Evolutionary conservation across 1,140 invertebrate genomes (phyloP).

Genomic region (Lepidurus arcticus): DNA sequence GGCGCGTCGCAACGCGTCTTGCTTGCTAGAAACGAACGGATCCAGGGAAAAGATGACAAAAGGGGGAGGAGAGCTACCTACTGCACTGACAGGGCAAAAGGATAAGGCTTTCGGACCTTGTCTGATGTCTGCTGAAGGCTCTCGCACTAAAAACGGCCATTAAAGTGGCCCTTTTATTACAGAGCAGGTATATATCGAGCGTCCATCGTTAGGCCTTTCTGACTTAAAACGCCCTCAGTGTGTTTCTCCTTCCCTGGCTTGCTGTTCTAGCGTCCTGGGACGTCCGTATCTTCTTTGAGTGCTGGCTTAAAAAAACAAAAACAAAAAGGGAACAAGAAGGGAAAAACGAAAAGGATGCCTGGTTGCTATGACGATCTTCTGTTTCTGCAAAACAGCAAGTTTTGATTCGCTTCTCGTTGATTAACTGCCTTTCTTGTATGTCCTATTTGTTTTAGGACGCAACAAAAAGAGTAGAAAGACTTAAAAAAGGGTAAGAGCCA

Average conservation of each 20-base stretch:
- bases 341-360: background rate
- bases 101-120: conserved; percentile 7
- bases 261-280: conserved; percentile 12
- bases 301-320: background rate
- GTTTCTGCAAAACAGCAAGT: conserved; percentile 21
- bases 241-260: background rate
- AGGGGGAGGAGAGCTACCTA: conserved; percentile 12
- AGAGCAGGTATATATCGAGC: conserved; percentile 21
- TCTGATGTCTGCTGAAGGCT: conserved; percentile 21
- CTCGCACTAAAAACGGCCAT: conserved; percentile 11
- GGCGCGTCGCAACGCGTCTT: background rate
- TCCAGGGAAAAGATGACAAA: conserved; percentile 6
- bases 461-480: background rate
- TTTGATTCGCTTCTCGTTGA: conserved; percentile 3
- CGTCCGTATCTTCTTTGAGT: conserved; percentile 1
- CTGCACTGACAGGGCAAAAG: conserved; percentile 3
- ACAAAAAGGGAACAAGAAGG: background rate
- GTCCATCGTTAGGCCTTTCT: conserved; percentile 15
- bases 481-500: background rate
- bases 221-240: conserved; percentile 21
- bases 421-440: background rate
- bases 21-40: background rate
- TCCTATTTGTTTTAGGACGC: background rate
- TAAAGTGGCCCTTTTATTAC: conserved; percentile 22
- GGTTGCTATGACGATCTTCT: conserved; percentile 19